Conservation (phyloP, 2,113 vertebrate species). For the Corythaixoides concolor region DNA sequence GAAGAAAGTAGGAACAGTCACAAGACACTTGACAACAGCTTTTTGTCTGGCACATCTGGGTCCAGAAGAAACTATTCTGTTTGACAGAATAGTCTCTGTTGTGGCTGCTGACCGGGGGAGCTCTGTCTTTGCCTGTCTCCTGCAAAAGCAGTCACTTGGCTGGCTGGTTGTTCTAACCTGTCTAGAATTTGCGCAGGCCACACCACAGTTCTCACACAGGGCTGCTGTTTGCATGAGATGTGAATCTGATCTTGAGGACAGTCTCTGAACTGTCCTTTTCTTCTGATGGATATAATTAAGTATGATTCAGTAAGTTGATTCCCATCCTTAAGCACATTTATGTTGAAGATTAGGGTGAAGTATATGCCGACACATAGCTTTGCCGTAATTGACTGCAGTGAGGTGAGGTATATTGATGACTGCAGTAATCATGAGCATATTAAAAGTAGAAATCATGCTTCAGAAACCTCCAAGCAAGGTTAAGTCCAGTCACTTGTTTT, state of each 20-base stretch:
- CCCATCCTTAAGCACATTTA: background rate
- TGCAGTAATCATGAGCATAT: background rate
- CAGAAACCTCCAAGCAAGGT: background rate
- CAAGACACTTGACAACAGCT: background rate
- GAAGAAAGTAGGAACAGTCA: background rate
- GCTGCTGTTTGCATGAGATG: rapidly evolving
- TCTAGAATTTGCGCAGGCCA: no score
- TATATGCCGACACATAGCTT: background rate
- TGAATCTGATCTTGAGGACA: background rate
- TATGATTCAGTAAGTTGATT: background rate
- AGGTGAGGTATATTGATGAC: background rate
- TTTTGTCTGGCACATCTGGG: background rate
- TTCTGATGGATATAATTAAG: background rate
- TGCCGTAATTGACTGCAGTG: background rate
- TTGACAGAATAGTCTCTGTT: background rate
- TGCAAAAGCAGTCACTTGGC: background rate
- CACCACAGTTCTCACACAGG: rapidly evolving
- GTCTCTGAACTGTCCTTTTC: background rate
- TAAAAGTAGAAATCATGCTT: background rate
- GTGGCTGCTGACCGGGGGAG: background rate
- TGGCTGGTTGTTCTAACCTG: background rate
- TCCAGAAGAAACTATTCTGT: background rate
- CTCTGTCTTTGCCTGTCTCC: background rate
- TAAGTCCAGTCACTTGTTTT: background rate
- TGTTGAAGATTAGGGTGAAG: background rate